Conservation (phyloP, 2,888 invertebrate genomes). For the Meiosimyza platycephala region DNA sequence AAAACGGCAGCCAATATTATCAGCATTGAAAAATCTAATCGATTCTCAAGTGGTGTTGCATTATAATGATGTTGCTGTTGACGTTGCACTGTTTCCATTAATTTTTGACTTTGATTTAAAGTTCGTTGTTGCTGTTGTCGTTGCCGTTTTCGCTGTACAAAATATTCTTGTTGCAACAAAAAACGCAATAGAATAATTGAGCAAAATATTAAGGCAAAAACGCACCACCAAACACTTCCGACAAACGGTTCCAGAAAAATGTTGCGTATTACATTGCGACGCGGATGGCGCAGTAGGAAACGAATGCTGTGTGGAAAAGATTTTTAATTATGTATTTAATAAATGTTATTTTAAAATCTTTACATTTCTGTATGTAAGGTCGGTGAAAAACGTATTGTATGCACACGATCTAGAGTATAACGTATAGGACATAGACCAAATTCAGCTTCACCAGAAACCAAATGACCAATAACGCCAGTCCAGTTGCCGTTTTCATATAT, state of each 20-base stretch:
- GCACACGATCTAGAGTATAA: constrained; percentile 49
- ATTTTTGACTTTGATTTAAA: not conserved
- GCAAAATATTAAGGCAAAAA: constrained; percentile 51
- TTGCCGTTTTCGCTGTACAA: constrained; percentile 18
- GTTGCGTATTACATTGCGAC: constrained; percentile 57
- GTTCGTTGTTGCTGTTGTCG: constrained; percentile 21
- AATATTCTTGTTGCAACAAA: constrained; percentile 53
- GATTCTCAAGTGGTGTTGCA: constrained; percentile 44
- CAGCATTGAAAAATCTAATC: constrained; percentile 55
- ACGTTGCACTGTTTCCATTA: not conserved
- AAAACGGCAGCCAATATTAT: constrained; percentile 59
- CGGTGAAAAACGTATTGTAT: constrained; percentile 50
- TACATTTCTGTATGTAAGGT: constrained; percentile 57
- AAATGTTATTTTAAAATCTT: constrained; percentile 45
- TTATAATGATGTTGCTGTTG: not conserved
- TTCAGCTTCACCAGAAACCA: constrained; percentile 49
- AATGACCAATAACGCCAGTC: constrained; percentile 56
- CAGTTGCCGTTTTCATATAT: constrained; percentile 52
- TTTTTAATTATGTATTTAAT: too few relatives aligned
- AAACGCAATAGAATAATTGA: constrained; percentile 52
- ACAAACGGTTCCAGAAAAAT: constrained; percentile 62
- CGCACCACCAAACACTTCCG: constrained; percentile 58
- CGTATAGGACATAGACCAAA: constrained; percentile 58
- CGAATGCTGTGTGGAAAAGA: constrained; percentile 49
- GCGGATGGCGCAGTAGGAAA: constrained; percentile 63